Percentiles rank a stretch among this genome's conserved stretches.
phyloP scores from a whole-genome alignment of 2,113 vertebrate genomes.

The Sylvicapra grimmia region DNA sequence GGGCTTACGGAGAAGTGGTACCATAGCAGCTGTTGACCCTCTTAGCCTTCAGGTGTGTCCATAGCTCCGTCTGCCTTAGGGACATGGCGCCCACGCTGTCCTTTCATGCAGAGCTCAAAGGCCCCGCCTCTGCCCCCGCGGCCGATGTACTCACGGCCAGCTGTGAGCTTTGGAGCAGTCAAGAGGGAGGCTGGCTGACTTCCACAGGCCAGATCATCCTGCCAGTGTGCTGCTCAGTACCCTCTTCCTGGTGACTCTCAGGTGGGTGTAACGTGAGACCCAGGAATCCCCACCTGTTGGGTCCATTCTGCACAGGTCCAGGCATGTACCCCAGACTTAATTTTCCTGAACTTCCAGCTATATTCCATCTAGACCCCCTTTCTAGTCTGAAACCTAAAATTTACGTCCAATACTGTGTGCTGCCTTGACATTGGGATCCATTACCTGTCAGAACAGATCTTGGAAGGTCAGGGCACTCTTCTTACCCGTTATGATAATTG shows the following conservation, averaged over 20 bases:
- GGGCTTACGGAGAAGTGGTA: not conserved
- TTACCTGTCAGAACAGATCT: not conserved
- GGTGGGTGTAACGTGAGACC: not conserved
- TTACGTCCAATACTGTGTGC: not conserved
- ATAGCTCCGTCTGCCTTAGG: not conserved
- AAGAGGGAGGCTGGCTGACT: not conserved
- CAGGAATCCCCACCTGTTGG: not conserved
- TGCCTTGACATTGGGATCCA: not conserved
- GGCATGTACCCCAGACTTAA: too few relatives aligned
- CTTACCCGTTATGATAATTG: not conserved
- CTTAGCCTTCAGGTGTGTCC: not conserved
- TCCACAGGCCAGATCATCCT: not conserved
- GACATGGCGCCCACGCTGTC: fast-evolving
- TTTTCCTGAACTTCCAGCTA: not conserved
- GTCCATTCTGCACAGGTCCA: not conserved
- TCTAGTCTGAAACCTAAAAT: not conserved
- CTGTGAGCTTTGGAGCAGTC: not conserved
- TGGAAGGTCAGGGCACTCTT: not conserved
- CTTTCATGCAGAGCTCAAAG: not conserved
- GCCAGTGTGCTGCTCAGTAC: not conserved
- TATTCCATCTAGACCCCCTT: not conserved
- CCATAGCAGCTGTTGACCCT: not conserved
- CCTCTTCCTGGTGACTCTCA: not conserved
- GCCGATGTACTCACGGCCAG: not conserved
- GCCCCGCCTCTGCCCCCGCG: not conserved